These are phyloP conservation scores for Scophthalmus maximus DNA, from an alignment of 2,113 vertebrate species.

Conservation along the genomic window DNA sequence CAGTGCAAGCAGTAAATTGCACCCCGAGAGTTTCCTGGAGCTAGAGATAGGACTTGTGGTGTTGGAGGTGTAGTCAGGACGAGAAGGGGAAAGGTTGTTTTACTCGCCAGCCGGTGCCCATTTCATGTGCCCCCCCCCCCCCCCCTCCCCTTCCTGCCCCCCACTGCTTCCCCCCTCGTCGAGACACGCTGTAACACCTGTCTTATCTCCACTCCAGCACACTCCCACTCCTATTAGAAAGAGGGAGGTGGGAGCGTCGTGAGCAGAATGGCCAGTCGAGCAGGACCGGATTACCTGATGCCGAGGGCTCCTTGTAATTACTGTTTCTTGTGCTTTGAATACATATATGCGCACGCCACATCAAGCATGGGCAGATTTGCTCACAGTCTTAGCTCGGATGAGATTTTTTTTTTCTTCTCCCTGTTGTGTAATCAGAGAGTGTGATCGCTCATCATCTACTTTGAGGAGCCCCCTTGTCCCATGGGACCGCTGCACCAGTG, in stretches of 20 bases:
- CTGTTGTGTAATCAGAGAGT: slow-evolving; percentile 6
- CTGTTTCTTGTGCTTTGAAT: slow-evolving; percentile 71
- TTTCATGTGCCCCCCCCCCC: slow-evolving; percentile 71
- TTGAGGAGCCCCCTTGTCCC: slow-evolving; percentile 20
- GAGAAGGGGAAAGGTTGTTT: slow-evolving; percentile 81
- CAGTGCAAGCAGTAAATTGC: slow-evolving; percentile 74
- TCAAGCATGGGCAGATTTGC: slow-evolving; percentile 10
- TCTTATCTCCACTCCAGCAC: slow-evolving; percentile 91
- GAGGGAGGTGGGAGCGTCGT: slow-evolving; percentile 81
- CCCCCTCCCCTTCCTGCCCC: slow-evolving; percentile 61
- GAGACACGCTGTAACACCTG: slow-evolving; percentile 85
- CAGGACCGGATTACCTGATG: slow-evolving; percentile 72
- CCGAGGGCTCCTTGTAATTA: slow-evolving; percentile 84
- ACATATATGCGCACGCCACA: slow-evolving; percentile 38
- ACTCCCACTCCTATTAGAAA: slow-evolving; percentile 91
- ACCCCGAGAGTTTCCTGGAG: slow-evolving; percentile 77
- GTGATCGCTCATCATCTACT: slow-evolving; percentile 14
- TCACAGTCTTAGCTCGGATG: slow-evolving; percentile 24
- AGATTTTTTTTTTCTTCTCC: background rate
- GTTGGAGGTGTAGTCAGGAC: slow-evolving; percentile 31
- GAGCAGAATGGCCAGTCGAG: slow-evolving; percentile 87
- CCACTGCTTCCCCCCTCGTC: slow-evolving; percentile 57
- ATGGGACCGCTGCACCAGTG: background rate
- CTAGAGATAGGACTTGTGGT: slow-evolving; percentile 81
- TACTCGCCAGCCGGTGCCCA: slow-evolving; percentile 75